These are phyloP conservation scores for Vanacampus margaritifer DNA, from an alignment of 2,113 vertebrate species.

Conservation along the genomic window DNA sequence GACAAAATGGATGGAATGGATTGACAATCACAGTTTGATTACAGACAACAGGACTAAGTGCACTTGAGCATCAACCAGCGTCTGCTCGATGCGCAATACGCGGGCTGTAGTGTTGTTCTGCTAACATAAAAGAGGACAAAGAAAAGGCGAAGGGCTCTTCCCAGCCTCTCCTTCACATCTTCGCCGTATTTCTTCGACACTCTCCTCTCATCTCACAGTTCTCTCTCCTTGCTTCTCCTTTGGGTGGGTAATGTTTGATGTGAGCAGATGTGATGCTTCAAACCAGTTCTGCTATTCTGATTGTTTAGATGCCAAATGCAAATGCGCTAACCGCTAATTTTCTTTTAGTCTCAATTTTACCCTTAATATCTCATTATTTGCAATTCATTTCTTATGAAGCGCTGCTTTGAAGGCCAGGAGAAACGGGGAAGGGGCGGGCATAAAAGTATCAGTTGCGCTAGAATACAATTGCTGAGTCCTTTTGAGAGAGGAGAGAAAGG, in stretches of 20 bases:
- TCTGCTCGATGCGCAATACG: constrained; percentile 17
- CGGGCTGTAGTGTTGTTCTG: constrained; percentile 39
- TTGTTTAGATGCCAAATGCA: constrained; percentile 41
- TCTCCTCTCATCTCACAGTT: constrained; percentile 27
- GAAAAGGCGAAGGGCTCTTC: constrained; percentile 34
- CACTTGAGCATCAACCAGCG: constrained; percentile 3
- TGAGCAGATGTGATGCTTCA: constrained; percentile 22
- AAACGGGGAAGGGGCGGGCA: constrained; percentile 3
- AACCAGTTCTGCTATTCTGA: constrained; percentile 26
- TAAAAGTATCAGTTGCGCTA: constrained; percentile 52
- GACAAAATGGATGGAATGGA: not conserved
- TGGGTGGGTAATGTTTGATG: constrained; percentile 16
- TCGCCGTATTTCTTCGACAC: constrained; percentile 17
- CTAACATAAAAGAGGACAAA: constrained; percentile 34
- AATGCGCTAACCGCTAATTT: constrained; percentile 22
- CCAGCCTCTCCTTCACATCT: constrained; percentile 15
- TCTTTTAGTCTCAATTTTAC: not conserved
- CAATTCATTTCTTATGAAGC: constrained; percentile 29
- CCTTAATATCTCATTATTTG: not conserved
- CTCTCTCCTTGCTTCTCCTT: constrained; percentile 15
- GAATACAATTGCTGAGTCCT: constrained; percentile 55
- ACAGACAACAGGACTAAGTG: constrained; percentile 4
- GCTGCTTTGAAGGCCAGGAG: constrained; percentile 26
- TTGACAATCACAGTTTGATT: not conserved
- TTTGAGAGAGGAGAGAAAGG: constrained; percentile 36